Percentiles rank a stretch among this genome's conserved stretches.
Evolutionary conservation across 2,888 invertebrate species (phyloP).

Genomic region (Nycteola revayana): DNA sequence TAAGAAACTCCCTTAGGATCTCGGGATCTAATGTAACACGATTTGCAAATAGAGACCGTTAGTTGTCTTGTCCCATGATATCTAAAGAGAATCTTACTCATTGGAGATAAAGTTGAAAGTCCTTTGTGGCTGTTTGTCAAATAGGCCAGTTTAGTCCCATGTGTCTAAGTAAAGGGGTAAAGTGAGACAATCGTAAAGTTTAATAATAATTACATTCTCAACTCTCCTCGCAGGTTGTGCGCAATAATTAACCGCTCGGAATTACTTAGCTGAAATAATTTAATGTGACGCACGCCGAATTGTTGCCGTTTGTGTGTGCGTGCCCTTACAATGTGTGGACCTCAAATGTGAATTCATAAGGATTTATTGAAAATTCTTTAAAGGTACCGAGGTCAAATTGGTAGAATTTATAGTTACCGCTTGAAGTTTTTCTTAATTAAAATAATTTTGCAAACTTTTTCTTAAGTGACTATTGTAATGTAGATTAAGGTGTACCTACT

Average conservation of each 20-base stretch:
- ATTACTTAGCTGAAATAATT: slow-evolving; percentile 82
- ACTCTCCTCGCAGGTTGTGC: slow-evolving; percentile 79
- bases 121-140: slow-evolving; percentile 24
- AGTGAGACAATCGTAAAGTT: slow-evolving; percentile 83
- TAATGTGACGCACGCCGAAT: slow-evolving; percentile 74
- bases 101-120: slow-evolving; percentile 31
- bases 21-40: slow-evolving; percentile 56
- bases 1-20: slow-evolving; percentile 79
- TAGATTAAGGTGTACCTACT: too few species aligned
- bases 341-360: slow-evolving; percentile 5
- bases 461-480: too few species aligned
- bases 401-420: too few species aligned
- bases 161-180: slow-evolving; percentile 69
- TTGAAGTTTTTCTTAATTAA: too few species aligned
- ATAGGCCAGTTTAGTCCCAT: slow-evolving; percentile 39
- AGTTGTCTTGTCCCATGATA: neutral
- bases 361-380: slow-evolving; percentile 21
- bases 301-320: slow-evolving; percentile 43
- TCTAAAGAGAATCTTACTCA: slow-evolving; percentile 12
- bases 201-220: slow-evolving; percentile 83
- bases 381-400: slow-evolving; percentile 1
- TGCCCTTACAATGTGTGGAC: slow-evolving; percentile 28
- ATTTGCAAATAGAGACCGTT: slow-evolving; percentile 31
- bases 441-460: too few species aligned
- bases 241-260: slow-evolving; percentile 81